These are phyloP conservation scores for Zosterops japonicus DNA, from an alignment of 2,113 vertebrate genomes.

Conservation along the genomic window DNA sequence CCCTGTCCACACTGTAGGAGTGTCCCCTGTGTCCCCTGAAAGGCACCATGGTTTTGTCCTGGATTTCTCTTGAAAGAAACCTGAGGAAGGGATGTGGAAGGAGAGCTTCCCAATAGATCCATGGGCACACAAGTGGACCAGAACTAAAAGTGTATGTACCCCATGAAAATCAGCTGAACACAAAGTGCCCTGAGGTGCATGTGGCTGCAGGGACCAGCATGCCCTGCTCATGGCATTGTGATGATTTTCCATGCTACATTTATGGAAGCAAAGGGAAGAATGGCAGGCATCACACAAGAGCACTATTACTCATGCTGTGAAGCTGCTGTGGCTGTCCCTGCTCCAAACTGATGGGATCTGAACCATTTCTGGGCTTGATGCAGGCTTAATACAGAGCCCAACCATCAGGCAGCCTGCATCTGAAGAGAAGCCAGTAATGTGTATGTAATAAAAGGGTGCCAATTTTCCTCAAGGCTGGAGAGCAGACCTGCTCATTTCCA, in stretches of 20 bases:
- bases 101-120: not conserved
- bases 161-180: not conserved
- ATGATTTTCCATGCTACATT: not conserved
- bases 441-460: not conserved
- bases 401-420: not conserved
- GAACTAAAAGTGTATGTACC: not conserved
- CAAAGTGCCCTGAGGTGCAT: not conserved
- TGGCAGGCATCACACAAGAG: not conserved
- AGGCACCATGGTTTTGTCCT: not conserved
- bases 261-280: not conserved
- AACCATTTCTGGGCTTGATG: not conserved
- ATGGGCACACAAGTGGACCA: fast-evolving
- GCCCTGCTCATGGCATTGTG: not conserved
- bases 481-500: not conserved
- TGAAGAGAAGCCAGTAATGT: not conserved
- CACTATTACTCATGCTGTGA: not conserved
- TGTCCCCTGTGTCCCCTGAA: not conserved
- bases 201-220: not conserved
- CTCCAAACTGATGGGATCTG: not conserved
- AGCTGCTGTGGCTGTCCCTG: not conserved
- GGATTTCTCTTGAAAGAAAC: not conserved
- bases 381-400: not conserved
- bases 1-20: not conserved
- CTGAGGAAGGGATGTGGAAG: not conserved
- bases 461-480: not conserved